These are phyloP conservation scores for Sycobia sp. DNA, from an alignment of 1,140 invertebrate genomes.

Conservation along the genomic window DNA sequence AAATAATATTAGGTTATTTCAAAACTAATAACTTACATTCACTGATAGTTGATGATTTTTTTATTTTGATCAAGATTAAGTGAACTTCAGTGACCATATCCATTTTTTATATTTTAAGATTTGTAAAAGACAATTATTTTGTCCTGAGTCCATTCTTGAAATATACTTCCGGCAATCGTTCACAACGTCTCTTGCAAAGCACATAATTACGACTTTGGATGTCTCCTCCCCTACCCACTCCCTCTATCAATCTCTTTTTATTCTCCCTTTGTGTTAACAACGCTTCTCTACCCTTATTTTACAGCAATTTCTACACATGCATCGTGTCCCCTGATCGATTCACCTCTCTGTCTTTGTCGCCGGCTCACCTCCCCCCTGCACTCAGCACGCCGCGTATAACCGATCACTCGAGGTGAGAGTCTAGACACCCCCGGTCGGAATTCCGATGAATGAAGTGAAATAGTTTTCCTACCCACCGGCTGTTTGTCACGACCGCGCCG, in stretches of 20 bases:
- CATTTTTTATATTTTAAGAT: no score
- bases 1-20: no score
- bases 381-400: conserved; percentile 21
- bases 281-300: background rate
- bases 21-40: no score
- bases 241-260: no score
- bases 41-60: no score
- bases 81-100: no score
- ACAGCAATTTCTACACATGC: no score
- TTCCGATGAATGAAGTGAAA: conserved; percentile 25
- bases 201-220: conserved; percentile 4
- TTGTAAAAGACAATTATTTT: no score
- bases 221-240: background rate
- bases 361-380: background rate
- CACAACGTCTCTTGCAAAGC: background rate
- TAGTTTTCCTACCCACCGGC: conserved; percentile 13
- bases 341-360: no score
- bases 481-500: conserved; percentile 14
- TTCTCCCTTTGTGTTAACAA: background rate
- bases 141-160: background rate
- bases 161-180: background rate
- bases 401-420: conserved; percentile 21
- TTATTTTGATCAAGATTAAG: no score
- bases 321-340: no score
- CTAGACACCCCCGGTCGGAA: conserved; percentile 4